Conservation (phyloP, 2,888 invertebrate species). For the Halocaridina rubra region DNA sequence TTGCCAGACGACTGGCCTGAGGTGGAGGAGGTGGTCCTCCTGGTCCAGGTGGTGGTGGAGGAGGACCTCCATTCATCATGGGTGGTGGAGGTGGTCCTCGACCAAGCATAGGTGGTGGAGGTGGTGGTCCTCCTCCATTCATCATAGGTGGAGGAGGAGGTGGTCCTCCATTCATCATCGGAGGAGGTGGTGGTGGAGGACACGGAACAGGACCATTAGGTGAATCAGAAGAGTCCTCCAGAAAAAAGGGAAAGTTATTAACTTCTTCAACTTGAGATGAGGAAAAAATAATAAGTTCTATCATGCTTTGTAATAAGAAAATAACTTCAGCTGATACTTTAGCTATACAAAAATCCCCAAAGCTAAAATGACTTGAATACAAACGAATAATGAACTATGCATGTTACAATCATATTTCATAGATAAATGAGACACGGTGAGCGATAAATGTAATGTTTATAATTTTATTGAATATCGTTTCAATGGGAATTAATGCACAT, state of each 20-base stretch:
- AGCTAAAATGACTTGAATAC: too few species aligned
- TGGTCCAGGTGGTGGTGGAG: constrained; percentile 50
- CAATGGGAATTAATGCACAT: too few species aligned
- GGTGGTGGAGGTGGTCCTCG: not conserved
- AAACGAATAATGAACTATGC: too few species aligned
- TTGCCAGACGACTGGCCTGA: constrained; percentile 33
- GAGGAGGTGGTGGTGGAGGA: constrained; percentile 65
- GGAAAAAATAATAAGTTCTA: too few species aligned
- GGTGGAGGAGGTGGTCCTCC: constrained; percentile 6
- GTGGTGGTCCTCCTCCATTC: constrained; percentile 15
- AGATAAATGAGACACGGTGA: too few species aligned
- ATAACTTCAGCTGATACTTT: too few species aligned
- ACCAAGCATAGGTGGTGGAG: constrained; percentile 28
- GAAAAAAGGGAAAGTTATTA: constrained; percentile 4
- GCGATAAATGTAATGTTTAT: too few species aligned
- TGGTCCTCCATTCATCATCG: constrained; percentile 57
- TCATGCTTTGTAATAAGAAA: too few species aligned
- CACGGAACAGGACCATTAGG: constrained; percentile 67
- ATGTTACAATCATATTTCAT: too few species aligned
- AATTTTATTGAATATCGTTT: too few species aligned
- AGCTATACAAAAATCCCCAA: too few species aligned
- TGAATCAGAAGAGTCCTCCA: constrained; percentile 50
- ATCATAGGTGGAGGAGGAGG: constrained; percentile 63
- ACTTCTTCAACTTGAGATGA: too few species aligned
- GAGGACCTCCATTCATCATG: constrained; percentile 33